Base-by-base conservation (phyloP, 2,113 vertebrate genomes). In the Brachypodius melanocephalos region DNA sequence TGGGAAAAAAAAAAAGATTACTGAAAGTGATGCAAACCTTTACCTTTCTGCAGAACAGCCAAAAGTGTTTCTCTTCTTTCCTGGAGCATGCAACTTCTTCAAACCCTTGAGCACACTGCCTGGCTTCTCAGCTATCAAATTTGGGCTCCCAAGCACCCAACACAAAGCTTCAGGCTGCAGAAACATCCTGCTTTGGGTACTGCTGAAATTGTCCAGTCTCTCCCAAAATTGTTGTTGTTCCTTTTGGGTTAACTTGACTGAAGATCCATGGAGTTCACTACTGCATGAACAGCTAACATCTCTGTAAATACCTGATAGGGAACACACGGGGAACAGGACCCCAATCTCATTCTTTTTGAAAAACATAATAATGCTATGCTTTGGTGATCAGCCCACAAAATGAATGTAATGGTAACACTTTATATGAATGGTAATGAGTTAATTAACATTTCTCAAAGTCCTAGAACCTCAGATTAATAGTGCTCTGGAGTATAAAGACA, bases 361-460 rank as follows among this genome's bases (percentile, higher is more conserved):
- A 79, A 87, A 57, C 20, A 16, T 18, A 22, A 1, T 51, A 54
- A 68, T 87, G 76, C 77, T 29, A 40, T 42, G 62, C 66, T 92
- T 76, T 65, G 62, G 42, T 62, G 65, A 82, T 57, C 74, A 93
- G 63, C 49, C 34, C 45, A 85, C 66, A 85, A 75, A 95, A 89
- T 72, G n/a, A 92, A 55, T 68, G 45, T 19, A 93, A 85, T 65
- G 42, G 36, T 72, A 84, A 87, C 69, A 65, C 29, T 85, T 85
- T 7, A 43, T 55, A 67, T 63, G 61, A 92, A 87, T 85, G 71
- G 66, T 87, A 94, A 87, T 85, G 72, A 92, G 91, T 95, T 94
- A 96, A 95, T 94, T 93, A 97, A 94, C 84, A 92, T 95, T 95
- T 95, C 87, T 91, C 67, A 54, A 87, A 85, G 81, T 91, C 89